Evolutionary conservation across 2,888 invertebrate genomes (phyloP), one percentile per base, ranked within the genome.

Genomic region (Blomia tropicalis): DNA sequence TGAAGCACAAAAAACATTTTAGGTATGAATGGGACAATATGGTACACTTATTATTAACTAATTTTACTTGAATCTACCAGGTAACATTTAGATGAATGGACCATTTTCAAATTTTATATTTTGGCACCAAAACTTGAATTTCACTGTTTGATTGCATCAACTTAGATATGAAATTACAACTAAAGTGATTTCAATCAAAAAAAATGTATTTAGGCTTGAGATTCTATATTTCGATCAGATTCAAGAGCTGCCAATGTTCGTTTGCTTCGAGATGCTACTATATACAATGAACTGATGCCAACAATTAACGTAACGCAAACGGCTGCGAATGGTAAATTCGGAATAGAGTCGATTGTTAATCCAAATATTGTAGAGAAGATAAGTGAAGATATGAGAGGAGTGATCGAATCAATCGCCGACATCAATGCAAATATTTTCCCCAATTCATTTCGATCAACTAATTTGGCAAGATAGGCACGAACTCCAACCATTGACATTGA

Each of bases 391-490:
- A 56, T 5, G 2, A 36, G n/a, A 11, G 62, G 62, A 7, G 44
- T 29, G 2, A 36, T 22, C 2, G 56, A 25, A 11, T 62, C 62
- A 36, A 62, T 22, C 1, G 36, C 41, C 2, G 27, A 1, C 41
- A 62, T 31, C 19, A 56, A 44, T 14, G 54, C 53, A 3, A 62
- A 5, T 1, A 62, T 23, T 30, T 31, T 41, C 1, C 62, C 62
- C 1, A 62, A 43, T 41, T 62, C 62, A 30, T 62, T 25, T 19
- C 5, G 14, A 1, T 22, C 61, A 30, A 61, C 53, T 17, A 61
- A 25, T 19, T 54, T 62, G n/a, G 56, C 31, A 31, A 62, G 22
- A 43, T 61, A 53, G 1, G 61, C 47, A 3, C 61, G 54, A 1
- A 17, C 11, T 17, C 61, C 61, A n/a, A 61, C 51, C 51, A 47